Conservation (phyloP, 2,113 vertebrate species). For the Eleginops maclovinus region DNA sequence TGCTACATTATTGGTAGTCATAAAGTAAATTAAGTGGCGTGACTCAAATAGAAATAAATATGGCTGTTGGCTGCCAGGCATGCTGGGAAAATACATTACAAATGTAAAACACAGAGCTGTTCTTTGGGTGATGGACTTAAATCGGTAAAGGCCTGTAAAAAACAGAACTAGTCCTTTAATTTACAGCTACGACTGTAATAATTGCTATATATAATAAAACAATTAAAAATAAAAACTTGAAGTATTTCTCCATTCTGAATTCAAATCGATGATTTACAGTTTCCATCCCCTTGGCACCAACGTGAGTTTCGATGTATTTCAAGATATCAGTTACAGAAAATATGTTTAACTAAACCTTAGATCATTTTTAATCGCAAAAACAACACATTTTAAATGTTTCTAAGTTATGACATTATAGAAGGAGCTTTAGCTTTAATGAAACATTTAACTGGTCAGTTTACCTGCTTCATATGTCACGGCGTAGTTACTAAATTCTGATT, state of each 20-base stretch:
- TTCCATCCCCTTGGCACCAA: neutral
- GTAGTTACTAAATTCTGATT: no score
- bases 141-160: no score
- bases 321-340: neutral
- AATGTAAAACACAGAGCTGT: neutral
- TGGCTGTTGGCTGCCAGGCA: neutral
- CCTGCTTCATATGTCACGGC: no score
- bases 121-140: no score
- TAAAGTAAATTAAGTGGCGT: neutral
- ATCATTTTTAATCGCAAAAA: neutral
- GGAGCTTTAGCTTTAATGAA: no score
- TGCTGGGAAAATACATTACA: neutral
- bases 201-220: neutral
- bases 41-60: neutral
- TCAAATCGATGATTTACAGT: neutral
- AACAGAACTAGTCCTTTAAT: neutral
- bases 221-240: neutral
- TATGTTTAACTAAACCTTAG: neutral
- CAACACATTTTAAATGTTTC: neutral
- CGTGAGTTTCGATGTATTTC: neutral
- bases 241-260: neutral
- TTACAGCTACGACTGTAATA: neutral
- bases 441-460: no score
- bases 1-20: neutral
- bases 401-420: neutral